Conservation (phyloP, 2,797 vertebrate genomes). For the Gymnoscopelus braueri region DNA sequence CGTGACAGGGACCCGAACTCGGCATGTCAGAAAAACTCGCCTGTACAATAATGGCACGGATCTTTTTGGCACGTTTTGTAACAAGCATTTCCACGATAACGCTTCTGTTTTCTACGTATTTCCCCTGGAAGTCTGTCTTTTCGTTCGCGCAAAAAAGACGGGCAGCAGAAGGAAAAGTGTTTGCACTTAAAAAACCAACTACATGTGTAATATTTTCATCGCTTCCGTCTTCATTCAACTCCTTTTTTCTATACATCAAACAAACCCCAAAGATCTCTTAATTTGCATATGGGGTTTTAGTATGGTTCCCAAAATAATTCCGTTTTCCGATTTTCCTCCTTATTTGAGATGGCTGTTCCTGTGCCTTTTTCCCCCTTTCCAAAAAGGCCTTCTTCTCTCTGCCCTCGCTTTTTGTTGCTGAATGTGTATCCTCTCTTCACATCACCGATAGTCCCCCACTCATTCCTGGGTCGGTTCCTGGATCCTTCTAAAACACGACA, state of each 20-base stretch:
- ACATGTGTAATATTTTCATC: constrained; percentile 69
- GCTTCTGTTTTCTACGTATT: constrained; percentile 27
- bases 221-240: constrained; percentile 71
- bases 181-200: constrained; percentile 67
- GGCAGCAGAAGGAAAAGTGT: constrained; percentile 53
- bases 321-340: constrained; percentile 67
- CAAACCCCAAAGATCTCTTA: constrained; percentile 45
- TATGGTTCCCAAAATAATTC: constrained; percentile 53
- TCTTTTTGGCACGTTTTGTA: constrained; percentile 62
- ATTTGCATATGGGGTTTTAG: constrained; percentile 62
- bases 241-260: constrained; percentile 60
- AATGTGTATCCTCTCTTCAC: constrained; percentile 74
- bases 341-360: constrained; percentile 74
- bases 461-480: constrained; percentile 23
- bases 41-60: constrained; percentile 54
- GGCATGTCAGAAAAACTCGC: constrained; percentile 69
- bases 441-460: constrained; percentile 58
- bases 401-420: constrained; percentile 74
- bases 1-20: constrained; percentile 67
- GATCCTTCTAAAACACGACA: constrained; percentile 51
- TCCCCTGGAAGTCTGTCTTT: constrained; percentile 53
- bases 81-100: constrained; percentile 58
- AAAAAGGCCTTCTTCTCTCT: constrained; percentile 67
- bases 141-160: constrained; percentile 36
- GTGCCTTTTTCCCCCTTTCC: constrained; percentile 68